phyloP scores from a whole-genome alignment of 2,113 vertebrate genomes.

The Mus spicilegus region DNA sequence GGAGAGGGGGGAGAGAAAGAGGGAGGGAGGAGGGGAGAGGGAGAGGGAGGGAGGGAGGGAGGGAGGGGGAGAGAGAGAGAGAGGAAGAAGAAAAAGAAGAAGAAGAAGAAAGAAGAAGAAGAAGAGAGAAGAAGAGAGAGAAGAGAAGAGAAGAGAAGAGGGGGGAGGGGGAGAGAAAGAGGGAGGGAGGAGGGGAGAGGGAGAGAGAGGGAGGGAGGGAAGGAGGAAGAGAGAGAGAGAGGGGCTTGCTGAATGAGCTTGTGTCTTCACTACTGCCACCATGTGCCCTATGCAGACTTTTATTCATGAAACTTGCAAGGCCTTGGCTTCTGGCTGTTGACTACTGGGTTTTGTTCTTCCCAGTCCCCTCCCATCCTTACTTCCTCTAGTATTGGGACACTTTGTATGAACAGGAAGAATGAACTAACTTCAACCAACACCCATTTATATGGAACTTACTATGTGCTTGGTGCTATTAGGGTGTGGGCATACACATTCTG shows the following conservation, averaged over 20 bases:
- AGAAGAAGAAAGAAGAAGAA: too few relatives aligned
- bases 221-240: too few relatives aligned
- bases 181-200: too few relatives aligned
- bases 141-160: too few relatives aligned
- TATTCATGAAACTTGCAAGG: neutral
- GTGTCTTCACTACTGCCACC: neutral
- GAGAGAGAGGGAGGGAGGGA: too few relatives aligned
- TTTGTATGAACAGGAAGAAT: slow-evolving; percentile 49
- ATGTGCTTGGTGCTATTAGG: neutral
- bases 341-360: slow-evolving; percentile 16
- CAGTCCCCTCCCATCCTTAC: neutral
- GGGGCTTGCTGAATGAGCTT: neutral
- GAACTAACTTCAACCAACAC: neutral
- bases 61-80: too few relatives aligned
- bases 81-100: too few relatives aligned
- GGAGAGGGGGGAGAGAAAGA: too few relatives aligned
- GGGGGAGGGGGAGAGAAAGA: too few relatives aligned
- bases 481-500: neutral
- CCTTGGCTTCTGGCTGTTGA: neutral
- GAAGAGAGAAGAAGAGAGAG: too few relatives aligned
- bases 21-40: too few relatives aligned
- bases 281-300: slow-evolving; percentile 8
- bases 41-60: too few relatives aligned
- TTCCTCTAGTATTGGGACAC: neutral
- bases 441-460: slow-evolving; percentile 29